A percentile compares a stretch with the other conserved stretches of the same genome.
These are phyloP conservation scores for Tryphoninae sp. DNA, from an alignment of 2,888 invertebrate genomes.

Conservation along the genomic window DNA sequence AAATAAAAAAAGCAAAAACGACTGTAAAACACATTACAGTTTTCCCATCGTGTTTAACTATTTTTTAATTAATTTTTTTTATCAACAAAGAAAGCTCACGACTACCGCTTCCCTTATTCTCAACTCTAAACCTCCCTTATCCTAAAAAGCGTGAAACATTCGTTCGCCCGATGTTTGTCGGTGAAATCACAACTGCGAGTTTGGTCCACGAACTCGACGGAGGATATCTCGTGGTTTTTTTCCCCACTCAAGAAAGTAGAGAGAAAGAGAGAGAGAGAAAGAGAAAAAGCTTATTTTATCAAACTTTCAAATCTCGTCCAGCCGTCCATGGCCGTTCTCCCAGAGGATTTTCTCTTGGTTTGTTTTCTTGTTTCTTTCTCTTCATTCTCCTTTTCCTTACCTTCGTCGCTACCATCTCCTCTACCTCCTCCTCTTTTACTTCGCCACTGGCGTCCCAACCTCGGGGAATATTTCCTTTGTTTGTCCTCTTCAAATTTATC, in stretches of 20 bases:
- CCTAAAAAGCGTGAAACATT: constrained; percentile 65
- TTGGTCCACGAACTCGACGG: background rate
- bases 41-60: background rate
- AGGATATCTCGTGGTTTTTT: background rate
- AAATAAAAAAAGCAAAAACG: background rate
- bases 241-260: background rate
- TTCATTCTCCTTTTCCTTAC: constrained; percentile 14
- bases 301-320: constrained; percentile 54
- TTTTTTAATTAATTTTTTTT: too few relatives aligned
- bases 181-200: constrained; percentile 2
- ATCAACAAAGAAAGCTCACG: too few relatives aligned
- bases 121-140: constrained; percentile 61
- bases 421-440: background rate
- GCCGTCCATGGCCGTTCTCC: constrained; percentile 28
- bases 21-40: background rate
- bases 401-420: constrained; percentile 18
- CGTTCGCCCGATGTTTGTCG: constrained; percentile 12
- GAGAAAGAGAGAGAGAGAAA: background rate
- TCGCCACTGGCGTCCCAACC: constrained; percentile 29
- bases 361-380: constrained; percentile 47
- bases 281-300: constrained; percentile 40
- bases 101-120: constrained; percentile 44
- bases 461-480: constrained; percentile 54
- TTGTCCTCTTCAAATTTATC: constrained; percentile 57
- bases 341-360: constrained; percentile 39